phyloP scores from a whole-genome alignment of 2,888 invertebrate genomes.

The Cephus runcator region DNA sequence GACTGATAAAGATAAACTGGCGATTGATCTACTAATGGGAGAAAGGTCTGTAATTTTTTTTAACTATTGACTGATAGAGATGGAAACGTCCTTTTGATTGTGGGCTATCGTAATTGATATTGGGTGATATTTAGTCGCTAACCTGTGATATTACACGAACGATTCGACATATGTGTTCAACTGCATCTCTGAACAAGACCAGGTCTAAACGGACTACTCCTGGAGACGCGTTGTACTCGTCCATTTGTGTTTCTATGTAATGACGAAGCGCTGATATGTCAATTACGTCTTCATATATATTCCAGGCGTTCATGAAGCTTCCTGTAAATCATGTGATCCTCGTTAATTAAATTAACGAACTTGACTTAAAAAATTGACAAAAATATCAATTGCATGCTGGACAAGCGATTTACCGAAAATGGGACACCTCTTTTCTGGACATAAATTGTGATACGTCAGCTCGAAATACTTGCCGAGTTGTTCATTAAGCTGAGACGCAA shows the following conservation, averaged over 20 bases:
- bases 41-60: neutral
- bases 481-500: constrained; percentile 76
- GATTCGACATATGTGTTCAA: constrained; percentile 86
- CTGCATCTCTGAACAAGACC: constrained; percentile 87
- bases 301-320: constrained; percentile 79
- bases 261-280: constrained; percentile 71
- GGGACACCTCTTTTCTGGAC: constrained; percentile 76
- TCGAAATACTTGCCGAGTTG: constrained; percentile 85
- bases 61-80: neutral
- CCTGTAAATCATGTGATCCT: constrained; percentile 50
- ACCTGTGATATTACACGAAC: constrained; percentile 82
- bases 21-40: neutral
- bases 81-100: neutral
- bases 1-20: neutral
- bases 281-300: constrained; percentile 83
- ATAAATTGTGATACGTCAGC: constrained; percentile 81
- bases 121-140: neutral
- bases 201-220: constrained; percentile 84
- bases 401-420: constrained; percentile 73
- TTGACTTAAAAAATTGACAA: neutral
- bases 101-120: neutral
- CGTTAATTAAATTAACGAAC: neutral
- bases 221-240: constrained; percentile 83
- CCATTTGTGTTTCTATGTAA: constrained; percentile 72
- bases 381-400: neutral